phyloP scores from a whole-genome alignment of 2,113 vertebrate genomes.

The Candoia aspera region DNA sequence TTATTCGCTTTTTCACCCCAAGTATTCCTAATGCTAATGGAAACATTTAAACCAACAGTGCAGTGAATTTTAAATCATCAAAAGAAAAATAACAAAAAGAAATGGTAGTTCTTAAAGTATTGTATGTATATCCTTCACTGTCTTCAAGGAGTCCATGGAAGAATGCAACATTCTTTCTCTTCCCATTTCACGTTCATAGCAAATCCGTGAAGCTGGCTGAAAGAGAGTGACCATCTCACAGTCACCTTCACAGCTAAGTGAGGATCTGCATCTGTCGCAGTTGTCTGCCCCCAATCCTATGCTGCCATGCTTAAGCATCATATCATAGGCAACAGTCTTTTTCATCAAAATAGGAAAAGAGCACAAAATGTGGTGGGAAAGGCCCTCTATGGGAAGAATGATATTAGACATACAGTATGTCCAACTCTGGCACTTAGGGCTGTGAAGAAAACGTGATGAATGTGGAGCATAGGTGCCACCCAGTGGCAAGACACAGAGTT shows the following conservation, averaged over 20 bases:
- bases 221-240: too few relatives aligned
- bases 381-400: neutral
- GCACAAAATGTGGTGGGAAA: neutral
- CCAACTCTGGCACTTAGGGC: neutral
- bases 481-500: neutral
- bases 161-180: neutral
- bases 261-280: neutral
- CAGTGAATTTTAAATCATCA: neutral
- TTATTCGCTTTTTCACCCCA: neutral
- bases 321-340: too few relatives aligned
- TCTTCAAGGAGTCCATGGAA: neutral
- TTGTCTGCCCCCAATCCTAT: too few relatives aligned
- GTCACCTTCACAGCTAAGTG: neutral
- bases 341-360: neutral
- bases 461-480: neutral
- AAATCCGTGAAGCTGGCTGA: neutral
- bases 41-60: neutral
- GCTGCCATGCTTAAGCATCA: neutral
- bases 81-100: neutral
- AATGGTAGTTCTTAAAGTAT: neutral
- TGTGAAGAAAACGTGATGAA: neutral
- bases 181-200: neutral
- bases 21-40: neutral
- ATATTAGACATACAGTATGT: neutral
- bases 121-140: neutral